Evolutionary conservation across 2,888 invertebrate species (phyloP).

Genomic region (Malacosoma neustria): DNA sequence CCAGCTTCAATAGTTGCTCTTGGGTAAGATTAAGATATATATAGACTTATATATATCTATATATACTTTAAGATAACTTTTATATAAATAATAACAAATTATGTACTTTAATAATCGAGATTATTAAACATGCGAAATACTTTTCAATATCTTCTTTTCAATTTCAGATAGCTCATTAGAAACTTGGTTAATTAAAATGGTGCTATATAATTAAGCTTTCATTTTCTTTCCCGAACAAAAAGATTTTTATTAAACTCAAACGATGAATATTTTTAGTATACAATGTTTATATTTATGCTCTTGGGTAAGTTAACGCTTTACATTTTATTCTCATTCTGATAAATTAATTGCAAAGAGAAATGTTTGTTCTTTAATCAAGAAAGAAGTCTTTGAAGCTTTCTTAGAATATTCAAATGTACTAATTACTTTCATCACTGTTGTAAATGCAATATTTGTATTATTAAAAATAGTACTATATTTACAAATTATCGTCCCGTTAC

Average conservation of each 20-base stretch:
- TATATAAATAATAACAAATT: no score
- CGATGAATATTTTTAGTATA: not conserved
- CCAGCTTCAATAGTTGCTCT: no score
- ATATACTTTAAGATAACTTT: no score
- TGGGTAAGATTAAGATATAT: no score
- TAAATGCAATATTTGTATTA: no score
- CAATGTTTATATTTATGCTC: not conserved
- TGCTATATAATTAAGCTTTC: slow-evolving; percentile 12
- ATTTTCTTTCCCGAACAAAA: slow-evolving; percentile 8
- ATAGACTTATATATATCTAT: no score
- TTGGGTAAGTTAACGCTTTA: not conserved
- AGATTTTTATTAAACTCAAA: not conserved
- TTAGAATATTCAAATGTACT: not conserved
- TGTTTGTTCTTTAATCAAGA: slow-evolving; percentile 1
- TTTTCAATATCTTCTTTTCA: not conserved
- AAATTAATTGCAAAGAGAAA: not conserved
- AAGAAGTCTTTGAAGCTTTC: not conserved
- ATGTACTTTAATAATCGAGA: no score
- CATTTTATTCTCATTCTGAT: not conserved
- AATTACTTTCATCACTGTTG: no score
- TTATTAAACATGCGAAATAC: not conserved
- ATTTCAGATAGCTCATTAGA: slow-evolving; percentile 1
- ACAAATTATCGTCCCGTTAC: no score
- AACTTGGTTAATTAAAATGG: slow-evolving; percentile 17
- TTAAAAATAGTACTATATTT: no score